A percentile compares a stretch with the other conserved stretches of the same genome.
Conservation (phyloP, 2,888 invertebrate genomes). For the Kryphioiulus occultus region DNA sequence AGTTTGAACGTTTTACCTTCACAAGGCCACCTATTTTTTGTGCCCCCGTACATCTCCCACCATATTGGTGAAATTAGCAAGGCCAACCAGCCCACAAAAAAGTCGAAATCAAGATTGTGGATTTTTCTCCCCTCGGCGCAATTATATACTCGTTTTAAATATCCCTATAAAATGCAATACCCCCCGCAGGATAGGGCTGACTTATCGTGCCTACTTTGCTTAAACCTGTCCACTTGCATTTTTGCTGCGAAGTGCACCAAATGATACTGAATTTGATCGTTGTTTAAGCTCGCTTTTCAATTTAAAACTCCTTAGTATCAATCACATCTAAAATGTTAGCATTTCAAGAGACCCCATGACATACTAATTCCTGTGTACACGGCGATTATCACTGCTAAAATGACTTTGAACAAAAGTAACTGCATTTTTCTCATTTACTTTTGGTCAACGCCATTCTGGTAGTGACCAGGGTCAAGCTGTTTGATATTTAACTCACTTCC, state of each 20-base stretch:
- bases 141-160: conserved; percentile 5
- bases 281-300: too few relatives aligned
- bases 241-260: not conserved
- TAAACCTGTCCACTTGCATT: not conserved
- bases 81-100: not conserved
- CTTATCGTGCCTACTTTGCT: not conserved
- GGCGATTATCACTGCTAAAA: too few relatives aligned
- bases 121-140: not conserved
- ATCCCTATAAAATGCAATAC: not conserved
- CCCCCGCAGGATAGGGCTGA: not conserved
- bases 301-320: too few relatives aligned
- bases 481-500: not conserved
- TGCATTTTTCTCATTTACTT: too few relatives aligned
- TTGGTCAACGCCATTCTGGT: not conserved
- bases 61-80: not conserved
- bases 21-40: not conserved
- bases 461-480: not conserved
- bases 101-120: not conserved
- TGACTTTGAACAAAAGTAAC: not conserved
- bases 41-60: conserved; percentile 5
- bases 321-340: too few relatives aligned
- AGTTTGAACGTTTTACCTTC: not conserved
- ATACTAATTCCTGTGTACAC: too few relatives aligned
- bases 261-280: too few relatives aligned
- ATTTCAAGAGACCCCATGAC: too few relatives aligned